Evolutionary conservation across 1,140 invertebrate genomes (phyloP).

Genomic region (Lycorma delicatula): DNA sequence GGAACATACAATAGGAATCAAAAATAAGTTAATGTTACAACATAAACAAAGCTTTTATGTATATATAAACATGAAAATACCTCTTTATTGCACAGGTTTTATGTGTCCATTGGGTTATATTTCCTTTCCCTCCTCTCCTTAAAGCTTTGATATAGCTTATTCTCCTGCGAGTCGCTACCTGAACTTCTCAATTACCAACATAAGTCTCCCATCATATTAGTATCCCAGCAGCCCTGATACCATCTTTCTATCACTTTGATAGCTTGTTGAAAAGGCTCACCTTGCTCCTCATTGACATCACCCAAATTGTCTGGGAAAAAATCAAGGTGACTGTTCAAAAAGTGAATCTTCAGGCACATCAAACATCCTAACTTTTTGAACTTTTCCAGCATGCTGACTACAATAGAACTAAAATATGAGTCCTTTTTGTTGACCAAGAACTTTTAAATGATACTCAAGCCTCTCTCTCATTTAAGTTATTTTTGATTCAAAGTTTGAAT

Average conservation of each 20-base stretch:
- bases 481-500: slow-evolving; percentile 19
- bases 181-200: slow-evolving; percentile 30
- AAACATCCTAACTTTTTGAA: slow-evolving; percentile 32
- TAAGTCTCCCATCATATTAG: slow-evolving; percentile 34
- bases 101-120: too few species aligned
- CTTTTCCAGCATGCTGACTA: slow-evolving; percentile 27
- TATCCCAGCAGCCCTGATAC: slow-evolving; percentile 33
- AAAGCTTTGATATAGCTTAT: slow-evolving; percentile 8
- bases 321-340: too few species aligned
- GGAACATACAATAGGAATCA: too few species aligned
- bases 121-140: not conserved
- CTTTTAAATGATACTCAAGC: too few species aligned
- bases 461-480: slow-evolving; percentile 18
- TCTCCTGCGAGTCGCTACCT: slow-evolving; percentile 6
- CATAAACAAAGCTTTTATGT: too few species aligned
- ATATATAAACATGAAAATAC: too few species aligned
- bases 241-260: slow-evolving; percentile 26
- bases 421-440: too few species aligned
- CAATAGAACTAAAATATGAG: slow-evolving; percentile 22
- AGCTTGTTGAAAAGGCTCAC: slow-evolving; percentile 36
- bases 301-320: too few species aligned
- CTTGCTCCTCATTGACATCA: slow-evolving; percentile 30
- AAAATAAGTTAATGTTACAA: too few species aligned
- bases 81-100: too few species aligned
- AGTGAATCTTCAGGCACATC: slow-evolving; percentile 37